Percentiles rank a stretch among this genome's conserved stretches.
Evolutionary conservation across 2,888 invertebrate genomes (phyloP).

Genomic region (Apotomis betuletana): DNA sequence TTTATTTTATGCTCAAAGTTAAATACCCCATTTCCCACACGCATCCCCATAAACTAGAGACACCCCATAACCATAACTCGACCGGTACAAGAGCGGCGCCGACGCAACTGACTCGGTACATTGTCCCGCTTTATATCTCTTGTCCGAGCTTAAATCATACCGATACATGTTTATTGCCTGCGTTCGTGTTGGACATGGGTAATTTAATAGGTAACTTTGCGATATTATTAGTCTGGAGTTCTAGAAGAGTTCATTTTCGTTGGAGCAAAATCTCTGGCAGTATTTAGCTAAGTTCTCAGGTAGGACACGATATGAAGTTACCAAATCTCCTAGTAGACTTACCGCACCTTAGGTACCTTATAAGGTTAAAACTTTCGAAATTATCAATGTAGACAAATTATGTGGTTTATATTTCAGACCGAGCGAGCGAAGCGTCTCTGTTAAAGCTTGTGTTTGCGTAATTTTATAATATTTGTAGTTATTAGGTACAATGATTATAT

Average conservation of each 20-base stretch:
- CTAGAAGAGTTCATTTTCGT: background rate
- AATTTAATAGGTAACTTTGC: conserved; percentile 26
- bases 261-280: background rate
- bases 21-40: conserved; percentile 17
- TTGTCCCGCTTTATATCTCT: conserved; percentile 11
- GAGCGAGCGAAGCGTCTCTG: too few species aligned
- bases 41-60: conserved; percentile 21
- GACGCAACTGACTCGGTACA: conserved; percentile 12
- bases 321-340: too few species aligned
- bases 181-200: conserved; percentile 12
- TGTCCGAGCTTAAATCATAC: conserved; percentile 26
- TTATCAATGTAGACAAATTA: too few species aligned
- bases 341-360: too few species aligned
- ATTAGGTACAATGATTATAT: too few species aligned
- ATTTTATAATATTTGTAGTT: too few species aligned
- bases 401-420: too few species aligned
- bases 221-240: conserved; percentile 11
- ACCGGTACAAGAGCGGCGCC: conserved; percentile 7
- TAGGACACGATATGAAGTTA: too few species aligned
- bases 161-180: conserved; percentile 29
- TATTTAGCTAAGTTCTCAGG: background rate
- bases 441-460: too few species aligned
- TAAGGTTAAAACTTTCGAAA: too few species aligned
- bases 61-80: conserved; percentile 23
- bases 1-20: too few species aligned